Evolutionary conservation across 1,140 invertebrate species (phyloP).

Genomic region (Drosophila gunungcola): DNA sequence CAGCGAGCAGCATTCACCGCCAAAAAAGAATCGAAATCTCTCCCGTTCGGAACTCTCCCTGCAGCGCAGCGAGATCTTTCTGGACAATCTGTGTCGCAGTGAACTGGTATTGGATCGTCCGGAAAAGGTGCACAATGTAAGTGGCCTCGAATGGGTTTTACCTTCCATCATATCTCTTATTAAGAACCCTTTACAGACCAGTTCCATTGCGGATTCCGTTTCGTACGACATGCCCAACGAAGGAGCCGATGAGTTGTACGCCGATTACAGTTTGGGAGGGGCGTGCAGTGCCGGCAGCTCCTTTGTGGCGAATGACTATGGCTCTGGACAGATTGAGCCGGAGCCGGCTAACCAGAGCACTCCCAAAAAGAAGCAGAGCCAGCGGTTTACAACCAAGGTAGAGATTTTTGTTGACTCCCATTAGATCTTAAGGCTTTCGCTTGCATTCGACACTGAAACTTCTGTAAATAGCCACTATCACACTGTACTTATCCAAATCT

Average conservation of each 20-base stretch:
- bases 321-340: slow-evolving; percentile 59
- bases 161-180: neutral
- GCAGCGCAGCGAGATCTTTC: slow-evolving; percentile 78
- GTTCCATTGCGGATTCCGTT: slow-evolving; percentile 50
- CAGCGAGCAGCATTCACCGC: slow-evolving; percentile 74
- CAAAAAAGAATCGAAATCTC: slow-evolving; percentile 71
- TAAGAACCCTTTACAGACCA: slow-evolving; percentile 18
- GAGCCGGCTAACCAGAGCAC: slow-evolving; percentile 73
- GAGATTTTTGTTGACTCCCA: slow-evolving; percentile 82
- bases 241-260: slow-evolving; percentile 21
- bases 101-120: slow-evolving; percentile 63
- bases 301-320: slow-evolving; percentile 45
- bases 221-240: slow-evolving; percentile 78
- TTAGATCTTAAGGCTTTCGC: slow-evolving; percentile 44
- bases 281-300: slow-evolving; percentile 16
- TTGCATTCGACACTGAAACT: slow-evolving; percentile 6
- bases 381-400: slow-evolving; percentile 80
- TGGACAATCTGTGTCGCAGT: slow-evolving; percentile 78
- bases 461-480: slow-evolving; percentile 28
- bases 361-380: slow-evolving; percentile 61
- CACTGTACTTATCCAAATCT: slow-evolving; percentile 27
- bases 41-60: slow-evolving; percentile 75
- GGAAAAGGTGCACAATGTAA: slow-evolving; percentile 76
- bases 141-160: slow-evolving; percentile 2
- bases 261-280: slow-evolving; percentile 28